Conservation (phyloP, 2,888 invertebrate species). For the Agrochola lota region DNA sequence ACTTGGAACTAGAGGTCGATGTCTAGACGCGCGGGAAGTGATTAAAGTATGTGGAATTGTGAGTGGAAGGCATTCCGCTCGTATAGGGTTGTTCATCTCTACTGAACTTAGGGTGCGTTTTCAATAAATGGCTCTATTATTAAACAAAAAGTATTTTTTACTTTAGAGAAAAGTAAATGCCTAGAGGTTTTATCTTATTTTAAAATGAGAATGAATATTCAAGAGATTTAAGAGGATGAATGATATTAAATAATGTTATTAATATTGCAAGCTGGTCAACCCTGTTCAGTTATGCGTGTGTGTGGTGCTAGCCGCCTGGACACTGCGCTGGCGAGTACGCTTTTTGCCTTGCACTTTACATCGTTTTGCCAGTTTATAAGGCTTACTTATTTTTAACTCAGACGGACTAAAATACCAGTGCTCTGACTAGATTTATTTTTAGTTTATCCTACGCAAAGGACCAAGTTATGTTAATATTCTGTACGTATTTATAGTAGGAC, state of each 20-base stretch:
- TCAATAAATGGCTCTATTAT: slow-evolving; percentile 32
- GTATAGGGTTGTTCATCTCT: slow-evolving; percentile 67
- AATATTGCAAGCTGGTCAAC: slow-evolving; percentile 28
- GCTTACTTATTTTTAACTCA: slow-evolving; percentile 73
- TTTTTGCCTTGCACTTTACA: slow-evolving; percentile 57
- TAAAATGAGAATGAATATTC: background rate
- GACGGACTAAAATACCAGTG: slow-evolving; percentile 53
- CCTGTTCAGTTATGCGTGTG: slow-evolving; percentile 36
- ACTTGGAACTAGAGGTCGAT: slow-evolving; percentile 72
- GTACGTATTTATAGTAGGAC: background rate
- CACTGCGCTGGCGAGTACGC: slow-evolving; percentile 15
- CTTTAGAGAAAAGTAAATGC: too few species aligned
- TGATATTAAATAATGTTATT: background rate
- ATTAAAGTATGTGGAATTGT: slow-evolving; percentile 80
- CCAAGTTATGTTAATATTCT: slow-evolving; percentile 15
- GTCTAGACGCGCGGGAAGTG: slow-evolving; percentile 88
- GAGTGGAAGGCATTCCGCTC: slow-evolving; percentile 81
- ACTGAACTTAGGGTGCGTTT: slow-evolving; percentile 36
- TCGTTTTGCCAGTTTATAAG: slow-evolving; percentile 67
- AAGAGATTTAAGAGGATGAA: background rate
- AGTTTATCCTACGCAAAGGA: slow-evolving; percentile 39
- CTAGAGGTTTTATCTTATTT: background rate
- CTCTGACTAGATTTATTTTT: slow-evolving; percentile 41
- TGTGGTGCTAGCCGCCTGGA: slow-evolving; percentile 27
- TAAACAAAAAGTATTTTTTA: background rate